These are phyloP conservation scores for Formica exsecta DNA, from an alignment of 1,140 invertebrate genomes.

Conservation along the genomic window DNA sequence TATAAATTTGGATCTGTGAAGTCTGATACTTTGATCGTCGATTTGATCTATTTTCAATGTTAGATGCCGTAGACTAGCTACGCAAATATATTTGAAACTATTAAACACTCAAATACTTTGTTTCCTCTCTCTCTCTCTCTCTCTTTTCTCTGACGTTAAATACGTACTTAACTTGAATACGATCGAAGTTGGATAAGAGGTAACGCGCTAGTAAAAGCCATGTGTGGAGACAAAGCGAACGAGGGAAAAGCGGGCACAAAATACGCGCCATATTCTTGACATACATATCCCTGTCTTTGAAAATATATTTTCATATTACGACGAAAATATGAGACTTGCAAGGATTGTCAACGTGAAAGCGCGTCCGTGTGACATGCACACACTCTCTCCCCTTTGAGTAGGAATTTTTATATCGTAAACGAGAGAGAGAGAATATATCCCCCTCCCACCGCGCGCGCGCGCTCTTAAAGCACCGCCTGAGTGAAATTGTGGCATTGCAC, in stretches of 20 bases:
- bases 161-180: constrained; percentile 10
- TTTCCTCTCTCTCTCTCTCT: no score
- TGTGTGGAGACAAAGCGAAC: neutral
- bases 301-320: constrained; percentile 65
- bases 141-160: neutral
- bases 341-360: constrained; percentile 52
- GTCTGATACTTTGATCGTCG: neutral
- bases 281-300: constrained; percentile 57
- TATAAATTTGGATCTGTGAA: constrained; percentile 30
- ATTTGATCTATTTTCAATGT: neutral
- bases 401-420: constrained; percentile 57
- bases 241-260: constrained; percentile 1
- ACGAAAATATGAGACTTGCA: constrained; percentile 59
- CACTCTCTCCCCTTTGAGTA: constrained; percentile 35
- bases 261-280: constrained; percentile 40
- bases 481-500: constrained; percentile 35
- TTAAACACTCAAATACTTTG: neutral
- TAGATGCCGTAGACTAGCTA: no score
- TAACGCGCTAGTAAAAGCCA: constrained; percentile 20
- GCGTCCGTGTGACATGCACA: constrained; percentile 35
- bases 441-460: neutral
- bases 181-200: constrained; percentile 33
- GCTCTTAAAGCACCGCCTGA: constrained; percentile 1
- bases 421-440: constrained; percentile 46
- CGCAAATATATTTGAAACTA: neutral